Base-by-base conservation (phyloP, 1,140 invertebrate genomes). In the Bathynomus jamesi region DNA sequence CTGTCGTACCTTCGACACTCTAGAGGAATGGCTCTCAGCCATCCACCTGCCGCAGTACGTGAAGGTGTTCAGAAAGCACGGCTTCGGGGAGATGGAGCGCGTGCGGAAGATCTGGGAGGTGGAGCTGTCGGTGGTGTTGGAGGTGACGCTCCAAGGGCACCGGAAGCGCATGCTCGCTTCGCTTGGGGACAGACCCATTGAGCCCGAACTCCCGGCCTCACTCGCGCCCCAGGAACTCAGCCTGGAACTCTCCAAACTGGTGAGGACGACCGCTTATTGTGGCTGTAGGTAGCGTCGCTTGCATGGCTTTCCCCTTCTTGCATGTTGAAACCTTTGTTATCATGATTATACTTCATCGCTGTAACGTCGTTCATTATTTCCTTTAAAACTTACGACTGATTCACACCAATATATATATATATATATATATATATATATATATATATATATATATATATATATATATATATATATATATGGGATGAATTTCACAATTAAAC, bases 21-120 rank as follows among this genome's bases (percentile, higher is more conserved):
- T 95, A 0, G 87, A 89, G 67, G 87, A 89, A 46, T 95, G 93
- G 93, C 82, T 96, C 60, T 84, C 85, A 46, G 86, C 87, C 29
- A 88, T 96, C 30, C 84, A 88, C 28, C 80, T 95, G 30, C 78
- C 83, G 4, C 81, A 84, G 61, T 87, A 88, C 76, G 66, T 79
- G 7, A 78, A 80, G 13, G 71, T 61, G 11, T 95, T 94, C 82
- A 88, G 87, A 70, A 92, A 91, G 79, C 92, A 97, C 83, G 86
- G 95, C 40, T 96, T 95, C 83, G 90, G 89, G n/a, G 93, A 95
- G 78, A 95, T 98, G 88, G 90, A 94, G 32, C 87, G 93, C 67
- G 91, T 97, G 0, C 85, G 85, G 65, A 83, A 90, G 60, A 90
- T 96, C 21, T 97, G 93, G 94, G 94, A 96, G 81, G 90, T 96